Evolutionary conservation across 1,140 invertebrate genomes (phyloP), one percentile per base, ranked within the genome.

Genomic region (Holcopasites calliopsidis): DNA sequence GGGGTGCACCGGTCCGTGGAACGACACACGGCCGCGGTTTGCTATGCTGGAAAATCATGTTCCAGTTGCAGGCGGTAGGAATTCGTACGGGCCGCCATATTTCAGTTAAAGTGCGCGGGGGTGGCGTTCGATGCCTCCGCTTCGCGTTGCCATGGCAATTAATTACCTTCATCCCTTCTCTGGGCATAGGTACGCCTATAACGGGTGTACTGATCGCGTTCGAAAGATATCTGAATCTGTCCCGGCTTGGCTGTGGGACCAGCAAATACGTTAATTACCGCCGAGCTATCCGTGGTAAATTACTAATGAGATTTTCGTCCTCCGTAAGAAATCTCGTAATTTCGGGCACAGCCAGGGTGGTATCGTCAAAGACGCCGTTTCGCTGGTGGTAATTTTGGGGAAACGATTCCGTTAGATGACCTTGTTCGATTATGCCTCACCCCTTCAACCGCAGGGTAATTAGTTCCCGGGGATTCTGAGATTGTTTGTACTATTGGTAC

Each of bases 111-210:
- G 81, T 84, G 87, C 49, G 88, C 85, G 86, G 86, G 87, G 88
- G 85, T 89, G 88, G 88, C 86, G 87, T 89, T 90, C 88, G 86
- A 88, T 90, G 88, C 87, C 75, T 88, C 86, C 86, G 85, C 88
- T 87, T 82, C 85, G 86, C 85, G 91, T 92, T 91, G 90, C 91
- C 86, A 92, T 92, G 90, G 90, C 90, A 91, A 92, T 92, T 92
- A 92, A 92, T 92, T 92, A 92, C 90, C 89, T 89, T 90, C 88
- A 88, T 89, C 89, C 90, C 90, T 89, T 89, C 88, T 87, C 61
- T 78, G 79, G 82, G 77, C 77, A 82, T 79, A 84, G 84, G 84
- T 88, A 88, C 80, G 88, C 83, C 86, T 90, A 89, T 89, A 90
- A 90, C 88, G 89, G 89, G 87, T 89, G 87, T 88, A 83, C 86